Conservation (phyloP, 1,140 invertebrate genomes). For the Drosophila gunungcola region DNA sequence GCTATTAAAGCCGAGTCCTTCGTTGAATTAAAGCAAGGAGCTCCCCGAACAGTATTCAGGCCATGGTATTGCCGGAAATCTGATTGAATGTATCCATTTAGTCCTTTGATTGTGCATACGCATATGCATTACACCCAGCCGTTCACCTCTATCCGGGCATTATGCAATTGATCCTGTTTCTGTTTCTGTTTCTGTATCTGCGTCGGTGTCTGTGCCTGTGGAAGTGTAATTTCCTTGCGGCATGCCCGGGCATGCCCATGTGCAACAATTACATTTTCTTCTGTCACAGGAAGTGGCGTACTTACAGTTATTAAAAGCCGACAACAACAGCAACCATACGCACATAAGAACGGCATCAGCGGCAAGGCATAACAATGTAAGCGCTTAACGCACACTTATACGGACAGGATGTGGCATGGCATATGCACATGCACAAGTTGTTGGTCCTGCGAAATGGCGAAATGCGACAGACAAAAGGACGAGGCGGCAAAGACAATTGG, state of each 20-base stretch:
- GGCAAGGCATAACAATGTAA: conserved; percentile 69
- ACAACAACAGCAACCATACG: conserved; percentile 49
- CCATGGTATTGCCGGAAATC: background rate
- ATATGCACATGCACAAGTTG: conserved; percentile 54
- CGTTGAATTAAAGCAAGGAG: conserved; percentile 11
- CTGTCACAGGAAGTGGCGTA: conserved; percentile 68
- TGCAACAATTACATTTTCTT: conserved; percentile 75
- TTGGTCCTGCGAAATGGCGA: conserved; percentile 46
- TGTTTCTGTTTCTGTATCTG: conserved; percentile 2
- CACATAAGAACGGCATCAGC: conserved; percentile 34
- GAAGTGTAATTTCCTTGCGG: conserved; percentile 48
- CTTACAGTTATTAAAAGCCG: conserved; percentile 75
- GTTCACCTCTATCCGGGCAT: conserved; percentile 21
- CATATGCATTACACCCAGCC: conserved; percentile 1
- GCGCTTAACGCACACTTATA: conserved; percentile 67
- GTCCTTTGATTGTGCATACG: conserved; percentile 11
- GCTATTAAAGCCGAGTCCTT: conserved; percentile 28
- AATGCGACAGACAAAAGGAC: conserved; percentile 28
- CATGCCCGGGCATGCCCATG: conserved; percentile 44
- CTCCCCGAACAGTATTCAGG: background rate
- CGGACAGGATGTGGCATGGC: conserved; percentile 46
- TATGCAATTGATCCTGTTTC: conserved; percentile 40
- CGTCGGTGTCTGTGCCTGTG: background rate
- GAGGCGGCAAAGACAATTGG: conserved; percentile 33
- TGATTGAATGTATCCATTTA: conserved; percentile 16